Base-by-base conservation (phyloP, 1,140 invertebrate species). In the Procambarus clarkii region DNA sequence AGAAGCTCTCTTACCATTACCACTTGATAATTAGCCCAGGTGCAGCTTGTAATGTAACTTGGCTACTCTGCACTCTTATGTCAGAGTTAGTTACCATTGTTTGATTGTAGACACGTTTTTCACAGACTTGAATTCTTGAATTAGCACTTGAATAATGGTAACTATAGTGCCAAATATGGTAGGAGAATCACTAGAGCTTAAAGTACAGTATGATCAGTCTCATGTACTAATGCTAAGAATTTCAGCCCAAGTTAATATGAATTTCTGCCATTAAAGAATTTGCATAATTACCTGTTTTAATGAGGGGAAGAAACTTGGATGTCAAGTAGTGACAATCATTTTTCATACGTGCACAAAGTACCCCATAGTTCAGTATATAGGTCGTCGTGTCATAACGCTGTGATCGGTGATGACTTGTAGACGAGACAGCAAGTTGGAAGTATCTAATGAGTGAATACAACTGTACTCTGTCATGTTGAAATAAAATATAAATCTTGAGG, bases 271-370 rank as follows among this genome's bases (percentile, higher is more conserved):
- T 34, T 71, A 44, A 60, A 85, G 46, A 45, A n/a, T 74, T 85
- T 85, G 64, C 64, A 85, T 74, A 74, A 84, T 84, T 46, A 46
- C 44, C 24, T 69, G 60, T 58, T 21, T 84, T 69, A 48, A 48
- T n/a, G 8, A 85, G 74, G 46, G 60, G 45, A 85, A 45, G n/a
- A 71, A 54, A 78, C 21, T 86, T 34, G 34, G 76, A 78, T 78
- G 85, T 77, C 85, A 86, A 58, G 48, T 50, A 88, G 87, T 82
- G 87, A 88, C 87, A 88, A 82, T 88, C 87, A 88, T 69, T 48
- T 88, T 88, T 82, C 87, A 81, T 74, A 88, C 64, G 18, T 88
- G 87, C 87, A 88, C 87, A 88, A 88, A 86, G 69, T 46, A 45
- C 79, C 87, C 7, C 54, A 15, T 88, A 88, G 78, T 64, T 24